These are phyloP conservation scores for Falco novaeseelandiae DNA, from an alignment of 2,797 vertebrate genomes.

Conservation along the genomic window DNA sequence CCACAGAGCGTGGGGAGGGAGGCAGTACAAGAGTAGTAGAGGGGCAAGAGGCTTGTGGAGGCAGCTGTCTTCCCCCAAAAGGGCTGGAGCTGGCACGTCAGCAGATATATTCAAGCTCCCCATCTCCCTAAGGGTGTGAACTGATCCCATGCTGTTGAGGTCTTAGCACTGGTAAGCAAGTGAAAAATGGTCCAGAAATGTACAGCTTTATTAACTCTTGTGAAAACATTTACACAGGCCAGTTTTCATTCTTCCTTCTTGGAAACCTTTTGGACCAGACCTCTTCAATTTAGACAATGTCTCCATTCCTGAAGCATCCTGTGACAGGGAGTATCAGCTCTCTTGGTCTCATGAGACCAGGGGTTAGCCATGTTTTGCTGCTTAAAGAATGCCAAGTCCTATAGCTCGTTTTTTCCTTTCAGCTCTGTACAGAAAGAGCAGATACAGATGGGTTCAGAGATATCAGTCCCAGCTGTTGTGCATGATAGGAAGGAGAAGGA, in stretches of 20 bases:
- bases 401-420: background rate
- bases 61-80: background rate
- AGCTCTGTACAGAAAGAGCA: background rate
- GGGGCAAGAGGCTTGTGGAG: background rate
- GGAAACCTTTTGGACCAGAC: background rate
- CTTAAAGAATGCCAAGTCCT: slow-evolving; percentile 10
- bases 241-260: background rate
- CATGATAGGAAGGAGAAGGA: background rate
- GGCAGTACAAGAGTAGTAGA: background rate
- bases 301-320: background rate
- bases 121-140: background rate
- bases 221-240: background rate
- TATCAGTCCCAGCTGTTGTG: background rate
- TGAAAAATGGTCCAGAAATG: background rate
- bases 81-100: background rate
- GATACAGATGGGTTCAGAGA: background rate
- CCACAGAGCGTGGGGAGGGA: background rate
- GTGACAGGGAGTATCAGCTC: background rate
- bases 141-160: background rate
- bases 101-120: background rate
- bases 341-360: background rate
- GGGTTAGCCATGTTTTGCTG: background rate
- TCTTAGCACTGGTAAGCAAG: background rate
- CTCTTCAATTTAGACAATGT: background rate
- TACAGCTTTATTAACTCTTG: background rate